Conservation (phyloP, 2,113 vertebrate species). For the Oceanites oceanicus region DNA sequence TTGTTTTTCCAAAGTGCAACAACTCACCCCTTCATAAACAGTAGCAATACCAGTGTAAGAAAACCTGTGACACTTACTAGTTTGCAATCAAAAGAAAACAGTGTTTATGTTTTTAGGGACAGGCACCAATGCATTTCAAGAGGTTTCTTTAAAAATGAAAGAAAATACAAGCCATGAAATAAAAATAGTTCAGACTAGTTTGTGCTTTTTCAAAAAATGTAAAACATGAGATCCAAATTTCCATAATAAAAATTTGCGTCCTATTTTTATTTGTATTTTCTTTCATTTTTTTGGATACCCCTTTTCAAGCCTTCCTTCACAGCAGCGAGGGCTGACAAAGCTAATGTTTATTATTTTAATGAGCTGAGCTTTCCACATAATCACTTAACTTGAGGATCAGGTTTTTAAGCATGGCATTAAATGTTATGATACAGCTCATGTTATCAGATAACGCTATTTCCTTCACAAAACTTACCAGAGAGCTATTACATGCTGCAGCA, state of each 20-base stretch:
- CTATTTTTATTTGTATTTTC: too few relatives aligned
- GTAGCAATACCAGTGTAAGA: background rate
- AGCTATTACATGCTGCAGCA: background rate
- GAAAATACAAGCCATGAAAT: background rate
- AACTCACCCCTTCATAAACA: background rate
- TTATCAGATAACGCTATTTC: background rate
- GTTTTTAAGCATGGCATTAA: background rate
- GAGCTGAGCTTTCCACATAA: background rate
- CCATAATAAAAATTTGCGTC: too few relatives aligned
- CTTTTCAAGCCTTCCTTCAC: background rate
- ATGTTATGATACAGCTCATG: background rate
- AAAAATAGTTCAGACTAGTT: too few relatives aligned
- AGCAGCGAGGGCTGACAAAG: background rate
- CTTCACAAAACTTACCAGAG: background rate
- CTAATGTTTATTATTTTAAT: background rate
- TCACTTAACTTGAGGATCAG: background rate
- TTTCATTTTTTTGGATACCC: background rate
- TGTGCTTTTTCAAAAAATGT: too few relatives aligned
- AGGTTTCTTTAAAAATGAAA: background rate
- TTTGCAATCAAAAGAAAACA: background rate
- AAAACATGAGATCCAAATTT: too few relatives aligned
- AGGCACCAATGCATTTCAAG: background rate
- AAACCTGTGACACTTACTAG: background rate
- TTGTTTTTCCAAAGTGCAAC: background rate
- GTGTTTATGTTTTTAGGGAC: background rate